Evolutionary conservation across 2,113 vertebrate species (phyloP).

Genomic region (Oncorhynchus gorbuscha): DNA sequence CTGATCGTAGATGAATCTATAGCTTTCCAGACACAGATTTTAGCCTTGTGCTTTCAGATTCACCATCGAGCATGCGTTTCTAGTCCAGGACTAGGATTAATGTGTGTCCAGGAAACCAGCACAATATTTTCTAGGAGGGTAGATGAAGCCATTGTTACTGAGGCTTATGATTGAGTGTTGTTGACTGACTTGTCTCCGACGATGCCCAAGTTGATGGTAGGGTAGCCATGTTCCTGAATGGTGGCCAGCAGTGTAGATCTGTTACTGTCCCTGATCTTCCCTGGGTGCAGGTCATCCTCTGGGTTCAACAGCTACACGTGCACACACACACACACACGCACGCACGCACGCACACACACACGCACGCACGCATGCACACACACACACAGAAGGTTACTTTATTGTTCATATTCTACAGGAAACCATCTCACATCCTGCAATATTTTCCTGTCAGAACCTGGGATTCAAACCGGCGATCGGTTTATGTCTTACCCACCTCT

Average conservation of each 20-base stretch:
- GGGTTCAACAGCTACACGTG: constrained; percentile 90
- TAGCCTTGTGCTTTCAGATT: no score
- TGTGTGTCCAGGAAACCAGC: neutral
- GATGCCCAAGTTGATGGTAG: constrained; percentile 98
- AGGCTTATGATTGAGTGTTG: neutral
- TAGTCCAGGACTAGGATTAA: no score
- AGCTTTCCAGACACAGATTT: no score
- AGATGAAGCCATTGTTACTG: neutral
- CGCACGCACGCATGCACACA: constrained; percentile 14
- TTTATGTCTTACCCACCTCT: no score
- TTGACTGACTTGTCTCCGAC: constrained; percentile 92
- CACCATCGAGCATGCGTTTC: no score
- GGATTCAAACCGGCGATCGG: no score
- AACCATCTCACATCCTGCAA: no score
- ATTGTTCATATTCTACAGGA: no score
- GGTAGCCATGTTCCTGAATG: constrained; percentile 98
- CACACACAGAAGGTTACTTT: neutral
- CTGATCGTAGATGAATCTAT: no score
- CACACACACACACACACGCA: constrained; percentile 13
- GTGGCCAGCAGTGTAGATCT: constrained; percentile 97
- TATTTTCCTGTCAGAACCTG: no score
- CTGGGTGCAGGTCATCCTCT: constrained; percentile 96
- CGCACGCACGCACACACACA: neutral
- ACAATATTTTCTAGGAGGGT: neutral
- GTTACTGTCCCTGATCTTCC: constrained; percentile 98